A percentile compares a stretch with the other conserved stretches of the same genome.
Evolutionary conservation across 1,140 invertebrate species (phyloP).

Genomic region (Zaprionus camerounensis): DNA sequence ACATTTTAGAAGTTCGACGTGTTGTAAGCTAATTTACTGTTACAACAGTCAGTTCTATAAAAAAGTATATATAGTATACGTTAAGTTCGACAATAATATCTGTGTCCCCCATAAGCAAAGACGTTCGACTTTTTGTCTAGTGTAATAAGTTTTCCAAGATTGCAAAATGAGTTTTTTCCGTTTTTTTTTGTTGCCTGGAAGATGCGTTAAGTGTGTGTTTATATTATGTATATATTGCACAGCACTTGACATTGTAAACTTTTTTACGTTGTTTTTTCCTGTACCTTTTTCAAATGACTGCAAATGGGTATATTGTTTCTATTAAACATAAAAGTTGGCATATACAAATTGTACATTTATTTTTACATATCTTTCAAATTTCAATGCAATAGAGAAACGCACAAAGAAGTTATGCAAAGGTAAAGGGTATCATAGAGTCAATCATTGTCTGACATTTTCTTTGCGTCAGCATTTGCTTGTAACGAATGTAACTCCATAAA

Average conservation of each 20-base stretch:
- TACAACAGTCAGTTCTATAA: background rate
- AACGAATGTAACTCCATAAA: conserved; percentile 46
- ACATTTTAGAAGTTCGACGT: background rate
- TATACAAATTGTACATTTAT: background rate
- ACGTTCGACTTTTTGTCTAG: background rate
- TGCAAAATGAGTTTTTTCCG: conserved; percentile 8
- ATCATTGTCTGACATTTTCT: conserved; percentile 33
- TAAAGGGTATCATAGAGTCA: background rate
- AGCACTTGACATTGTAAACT: conserved; percentile 60
- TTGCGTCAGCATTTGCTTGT: conserved; percentile 61
- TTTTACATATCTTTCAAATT: background rate
- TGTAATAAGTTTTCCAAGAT: conserved; percentile 12
- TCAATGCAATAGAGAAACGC: background rate
- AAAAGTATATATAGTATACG: background rate
- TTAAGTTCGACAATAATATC: background rate
- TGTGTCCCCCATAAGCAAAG: conserved; percentile 3
- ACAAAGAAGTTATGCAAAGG: background rate
- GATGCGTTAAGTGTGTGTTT: conserved; percentile 20
- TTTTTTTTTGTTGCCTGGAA: background rate
- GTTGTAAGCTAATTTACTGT: background rate
- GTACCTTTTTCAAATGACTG: background rate
- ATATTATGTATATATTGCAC: conserved; percentile 23
- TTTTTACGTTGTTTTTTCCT: conserved; percentile 13
- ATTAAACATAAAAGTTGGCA: background rate
- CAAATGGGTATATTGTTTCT: background rate